Conservation (phyloP, 2,797 vertebrate species). For the Tapirus indicus region DNA sequence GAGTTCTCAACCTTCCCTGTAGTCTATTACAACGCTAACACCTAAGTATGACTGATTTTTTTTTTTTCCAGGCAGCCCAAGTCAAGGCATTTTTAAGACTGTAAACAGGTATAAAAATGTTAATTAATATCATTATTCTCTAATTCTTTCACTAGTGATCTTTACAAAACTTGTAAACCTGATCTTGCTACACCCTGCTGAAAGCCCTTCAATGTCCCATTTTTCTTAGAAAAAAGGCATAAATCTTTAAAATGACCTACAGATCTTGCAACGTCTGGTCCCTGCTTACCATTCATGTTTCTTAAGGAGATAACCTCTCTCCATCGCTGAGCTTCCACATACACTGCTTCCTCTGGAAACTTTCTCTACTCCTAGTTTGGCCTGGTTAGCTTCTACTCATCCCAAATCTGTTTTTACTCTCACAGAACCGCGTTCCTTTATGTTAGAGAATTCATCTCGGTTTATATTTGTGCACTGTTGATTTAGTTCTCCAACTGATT, state of each 20-base stretch:
- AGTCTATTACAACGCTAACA: not conserved
- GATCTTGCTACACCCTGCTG: not conserved
- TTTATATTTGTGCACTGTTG: not conserved
- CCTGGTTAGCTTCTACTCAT: not conserved
- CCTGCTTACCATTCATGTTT: not conserved
- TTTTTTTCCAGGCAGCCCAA: not conserved
- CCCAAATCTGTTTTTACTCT: not conserved
- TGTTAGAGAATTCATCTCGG: not conserved
- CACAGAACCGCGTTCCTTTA: not conserved
- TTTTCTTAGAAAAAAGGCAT: not conserved
- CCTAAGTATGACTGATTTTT: not conserved
- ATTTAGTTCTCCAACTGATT: slow-evolving; percentile 6
- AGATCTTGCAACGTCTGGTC: not conserved
- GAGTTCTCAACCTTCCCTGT: not conserved
- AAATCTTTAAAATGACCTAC: not conserved
- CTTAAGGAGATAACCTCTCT: not conserved
- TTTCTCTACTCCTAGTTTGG: not conserved
- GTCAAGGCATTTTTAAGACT: not conserved
- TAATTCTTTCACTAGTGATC: not conserved
- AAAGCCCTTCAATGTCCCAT: not conserved
- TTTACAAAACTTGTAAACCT: slow-evolving; percentile 17
- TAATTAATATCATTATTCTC: not conserved
- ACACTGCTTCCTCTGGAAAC: not conserved
- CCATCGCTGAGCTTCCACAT: not conserved
- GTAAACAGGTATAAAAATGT: not conserved